These are phyloP conservation scores for Notodonta dromedarius DNA, from an alignment of 2,888 invertebrate genomes.

Conservation along the genomic window DNA sequence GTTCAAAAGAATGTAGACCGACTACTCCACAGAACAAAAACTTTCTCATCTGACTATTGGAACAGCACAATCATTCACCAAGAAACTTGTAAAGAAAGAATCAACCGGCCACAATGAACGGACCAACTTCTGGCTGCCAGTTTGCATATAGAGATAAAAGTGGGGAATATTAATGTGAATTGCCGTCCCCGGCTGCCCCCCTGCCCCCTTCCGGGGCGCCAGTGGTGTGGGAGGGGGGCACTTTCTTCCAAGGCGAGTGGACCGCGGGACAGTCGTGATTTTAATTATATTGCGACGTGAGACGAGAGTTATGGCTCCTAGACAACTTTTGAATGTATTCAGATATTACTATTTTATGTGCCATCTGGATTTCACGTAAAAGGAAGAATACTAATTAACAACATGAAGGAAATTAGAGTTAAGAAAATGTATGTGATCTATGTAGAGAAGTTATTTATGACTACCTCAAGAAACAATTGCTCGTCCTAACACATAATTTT, in stretches of 20 bases:
- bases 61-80: conserved; percentile 81
- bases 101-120: conserved; percentile 81
- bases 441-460: too few species aligned
- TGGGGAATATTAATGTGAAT: conserved; percentile 84
- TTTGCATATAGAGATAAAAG: conserved; percentile 85
- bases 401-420: neutral
- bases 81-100: conserved; percentile 70
- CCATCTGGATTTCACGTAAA: neutral
- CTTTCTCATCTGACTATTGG: conserved; percentile 72
- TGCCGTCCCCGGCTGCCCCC: conserved; percentile 56
- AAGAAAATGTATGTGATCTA: too few species aligned
- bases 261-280: conserved; percentile 82
- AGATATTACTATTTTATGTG: conserved; percentile 19
- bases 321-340: conserved; percentile 54
- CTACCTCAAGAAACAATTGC: too few species aligned
- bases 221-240: conserved; percentile 51
- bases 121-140: conserved; percentile 80
- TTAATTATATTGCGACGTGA: conserved; percentile 82
- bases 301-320: conserved; percentile 72
- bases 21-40: conserved; percentile 68
- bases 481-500: too few species aligned
- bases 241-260: conserved; percentile 76
- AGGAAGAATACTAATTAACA: neutral
- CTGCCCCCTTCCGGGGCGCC: conserved; percentile 38
- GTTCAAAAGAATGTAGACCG: conserved; percentile 62